Percentiles rank a stretch among this genome's conserved stretches.
Evolutionary conservation across 2,113 vertebrate genomes (phyloP).

Genomic region (Eulemur macaco): DNA sequence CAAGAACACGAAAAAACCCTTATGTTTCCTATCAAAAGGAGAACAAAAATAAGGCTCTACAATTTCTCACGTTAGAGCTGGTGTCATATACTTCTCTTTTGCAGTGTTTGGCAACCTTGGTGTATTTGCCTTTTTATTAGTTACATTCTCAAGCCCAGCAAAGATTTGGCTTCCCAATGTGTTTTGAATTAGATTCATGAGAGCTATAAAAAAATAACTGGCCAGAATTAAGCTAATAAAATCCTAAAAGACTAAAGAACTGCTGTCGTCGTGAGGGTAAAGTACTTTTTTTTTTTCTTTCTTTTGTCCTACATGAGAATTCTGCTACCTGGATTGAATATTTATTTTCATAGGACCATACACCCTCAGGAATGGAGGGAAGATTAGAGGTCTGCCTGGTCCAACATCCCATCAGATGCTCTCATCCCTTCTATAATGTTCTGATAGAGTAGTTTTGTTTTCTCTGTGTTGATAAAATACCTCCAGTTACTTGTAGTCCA

Average conservation of each 20-base stretch:
- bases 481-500: not conserved
- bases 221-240: conserved; percentile 78
- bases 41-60: conserved; percentile 49
- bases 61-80: conserved; percentile 45
- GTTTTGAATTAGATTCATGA: conserved; percentile 78
- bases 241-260: conserved; percentile 66
- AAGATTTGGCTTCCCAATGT: conserved; percentile 72
- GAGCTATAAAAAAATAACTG: conserved; percentile 74
- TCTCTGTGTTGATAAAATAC: not conserved
- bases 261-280: not conserved
- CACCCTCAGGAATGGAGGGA: not conserved
- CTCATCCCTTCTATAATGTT: not conserved
- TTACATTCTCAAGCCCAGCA: conserved; percentile 70
- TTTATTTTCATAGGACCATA: not conserved
- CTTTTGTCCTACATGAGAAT: not conserved
- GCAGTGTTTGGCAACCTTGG: conserved; percentile 63
- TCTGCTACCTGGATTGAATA: conserved; percentile 16
- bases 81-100: conserved; percentile 59
- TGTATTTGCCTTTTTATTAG: conserved; percentile 76
- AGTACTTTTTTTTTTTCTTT: not conserved
- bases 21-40: conserved; percentile 62
- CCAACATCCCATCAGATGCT: not conserved
- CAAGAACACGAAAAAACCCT: conserved; percentile 44
- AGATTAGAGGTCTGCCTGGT: not conserved
- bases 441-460: not conserved